Percentiles rank a stretch among this genome's conserved stretches.
Conservation (phyloP, 2,113 vertebrate genomes). For the Callipepla californica region DNA sequence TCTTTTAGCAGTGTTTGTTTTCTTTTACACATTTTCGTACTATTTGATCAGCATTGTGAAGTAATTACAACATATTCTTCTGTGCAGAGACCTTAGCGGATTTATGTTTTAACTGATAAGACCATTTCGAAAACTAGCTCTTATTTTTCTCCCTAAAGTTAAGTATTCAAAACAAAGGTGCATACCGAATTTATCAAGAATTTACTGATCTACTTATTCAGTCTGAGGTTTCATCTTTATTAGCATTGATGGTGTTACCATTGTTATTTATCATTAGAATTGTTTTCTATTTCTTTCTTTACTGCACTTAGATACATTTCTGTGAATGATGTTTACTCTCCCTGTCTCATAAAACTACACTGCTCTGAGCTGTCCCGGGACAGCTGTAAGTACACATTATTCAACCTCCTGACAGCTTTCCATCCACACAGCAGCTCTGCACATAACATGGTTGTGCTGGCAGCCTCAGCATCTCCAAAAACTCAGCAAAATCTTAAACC, state of each 20-base stretch:
- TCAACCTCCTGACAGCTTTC: background rate
- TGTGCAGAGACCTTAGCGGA: background rate
- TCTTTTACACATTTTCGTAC: background rate
- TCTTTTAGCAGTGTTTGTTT: background rate
- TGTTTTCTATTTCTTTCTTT: constrained; percentile 9
- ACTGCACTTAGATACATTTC: background rate
- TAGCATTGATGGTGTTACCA: background rate
- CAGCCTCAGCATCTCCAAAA: background rate
- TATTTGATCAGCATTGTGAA: background rate
- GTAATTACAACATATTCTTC: background rate
- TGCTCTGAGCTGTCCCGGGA: background rate
- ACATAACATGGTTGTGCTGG: fast-evolving
- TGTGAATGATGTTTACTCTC: background rate
- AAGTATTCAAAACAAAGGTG: background rate
- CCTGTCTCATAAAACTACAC: background rate
- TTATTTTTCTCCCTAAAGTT: background rate
- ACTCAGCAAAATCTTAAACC: background rate
- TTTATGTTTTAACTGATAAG: background rate
- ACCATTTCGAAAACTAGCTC: background rate
- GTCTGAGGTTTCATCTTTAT: background rate
- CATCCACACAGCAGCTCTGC: background rate
- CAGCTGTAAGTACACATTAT: background rate
- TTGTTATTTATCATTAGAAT: background rate
- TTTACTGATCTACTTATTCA: background rate
- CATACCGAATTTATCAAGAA: background rate